Conservation (phyloP, 1,140 invertebrate species). For the Asbolus verrucosus region DNA sequence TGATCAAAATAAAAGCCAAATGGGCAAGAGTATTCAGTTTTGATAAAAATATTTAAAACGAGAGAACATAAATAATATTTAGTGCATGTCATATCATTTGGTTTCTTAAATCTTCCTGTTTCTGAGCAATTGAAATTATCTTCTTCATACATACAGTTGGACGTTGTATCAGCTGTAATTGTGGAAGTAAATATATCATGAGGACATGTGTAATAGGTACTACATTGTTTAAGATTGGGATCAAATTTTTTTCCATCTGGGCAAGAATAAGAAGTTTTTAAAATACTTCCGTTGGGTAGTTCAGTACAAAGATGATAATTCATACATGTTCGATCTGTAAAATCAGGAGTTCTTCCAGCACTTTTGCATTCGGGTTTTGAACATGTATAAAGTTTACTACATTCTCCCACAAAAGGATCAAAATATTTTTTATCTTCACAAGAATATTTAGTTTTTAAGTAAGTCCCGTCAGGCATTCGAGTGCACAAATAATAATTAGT, state of each 20-base stretch:
- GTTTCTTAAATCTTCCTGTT: constrained; percentile 29
- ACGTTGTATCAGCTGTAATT: too few relatives aligned
- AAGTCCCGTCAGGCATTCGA: neutral
- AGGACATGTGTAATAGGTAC: constrained; percentile 9
- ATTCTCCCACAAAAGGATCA: neutral
- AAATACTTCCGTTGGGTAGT: neutral
- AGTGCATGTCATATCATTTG: constrained; percentile 12
- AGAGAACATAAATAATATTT: constrained; percentile 26
- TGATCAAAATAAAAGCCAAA: constrained; percentile 23
- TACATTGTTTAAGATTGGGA: constrained; percentile 14
- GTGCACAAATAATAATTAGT: constrained; percentile 26
- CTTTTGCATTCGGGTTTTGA: constrained; percentile 19
- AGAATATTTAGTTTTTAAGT: constrained; percentile 12
- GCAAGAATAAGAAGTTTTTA: constrained; percentile 19
- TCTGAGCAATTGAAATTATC: constrained; percentile 15
- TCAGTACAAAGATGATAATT: constrained; percentile 28
- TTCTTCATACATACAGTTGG: constrained; percentile 4
- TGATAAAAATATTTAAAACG: constrained; percentile 4
- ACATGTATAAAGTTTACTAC: constrained; percentile 11
- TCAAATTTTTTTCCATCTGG: constrained; percentile 13
- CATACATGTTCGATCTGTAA: constrained; percentile 18
- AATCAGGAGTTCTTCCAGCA: constrained; percentile 13
- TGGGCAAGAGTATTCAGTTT: constrained; percentile 18
- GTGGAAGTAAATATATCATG: too few relatives aligned
- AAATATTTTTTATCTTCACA: constrained; percentile 15